phyloP scores from a whole-genome alignment of 2,888 invertebrate species.

The Amphipyra berbera region DNA sequence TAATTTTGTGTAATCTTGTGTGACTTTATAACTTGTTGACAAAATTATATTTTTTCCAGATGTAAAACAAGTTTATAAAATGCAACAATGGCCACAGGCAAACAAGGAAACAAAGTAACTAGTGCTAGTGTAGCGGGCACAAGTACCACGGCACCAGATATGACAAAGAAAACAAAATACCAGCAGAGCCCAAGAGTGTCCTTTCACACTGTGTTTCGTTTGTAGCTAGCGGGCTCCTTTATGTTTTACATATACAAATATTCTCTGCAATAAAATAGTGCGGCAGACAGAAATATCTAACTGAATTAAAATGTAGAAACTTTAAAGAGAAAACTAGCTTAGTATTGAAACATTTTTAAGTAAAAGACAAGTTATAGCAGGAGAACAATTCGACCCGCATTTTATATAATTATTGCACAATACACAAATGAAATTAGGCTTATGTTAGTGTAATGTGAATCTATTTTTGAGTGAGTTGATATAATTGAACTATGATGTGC shows the following conservation, averaged over 20 bases:
- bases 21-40: not conserved
- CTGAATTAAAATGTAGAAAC: not conserved
- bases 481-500: no score
- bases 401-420: no score
- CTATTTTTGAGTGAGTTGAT: no score
- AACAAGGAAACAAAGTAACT: constrained; percentile 67
- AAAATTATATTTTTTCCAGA: constrained; percentile 3
- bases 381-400: no score
- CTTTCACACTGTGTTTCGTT: constrained; percentile 68
- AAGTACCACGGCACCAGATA: constrained; percentile 73
- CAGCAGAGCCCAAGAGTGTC: constrained; percentile 72
- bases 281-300: constrained; percentile 1
- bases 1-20: not conserved
- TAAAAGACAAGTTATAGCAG: no score
- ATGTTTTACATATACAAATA: constrained; percentile 24
- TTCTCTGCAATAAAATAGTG: constrained; percentile 17
- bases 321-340: not conserved
- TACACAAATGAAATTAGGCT: no score
- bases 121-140: constrained; percentile 60
- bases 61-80: constrained; percentile 18
- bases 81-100: constrained; percentile 57
- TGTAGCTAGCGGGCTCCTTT: constrained; percentile 52
- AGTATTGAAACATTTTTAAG: not conserved
- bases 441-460: no score
- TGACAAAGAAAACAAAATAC: constrained; percentile 75